phyloP scores from a whole-genome alignment of 2,888 invertebrate species.

The Venusia cambrica region DNA sequence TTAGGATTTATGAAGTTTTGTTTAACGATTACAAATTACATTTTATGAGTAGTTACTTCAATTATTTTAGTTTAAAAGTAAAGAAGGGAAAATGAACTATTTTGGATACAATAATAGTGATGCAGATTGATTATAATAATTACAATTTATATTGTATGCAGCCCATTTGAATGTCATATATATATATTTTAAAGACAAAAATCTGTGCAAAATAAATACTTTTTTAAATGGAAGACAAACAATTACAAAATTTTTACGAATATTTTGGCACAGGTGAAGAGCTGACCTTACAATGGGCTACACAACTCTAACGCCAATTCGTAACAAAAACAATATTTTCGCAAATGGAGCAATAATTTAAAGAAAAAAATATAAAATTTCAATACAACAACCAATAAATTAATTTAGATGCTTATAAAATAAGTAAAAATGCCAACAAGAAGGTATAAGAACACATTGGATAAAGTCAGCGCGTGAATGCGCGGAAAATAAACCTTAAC shows the following conservation, averaged over 20 bases:
- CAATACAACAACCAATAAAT: conserved; percentile 81
- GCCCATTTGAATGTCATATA: conserved; percentile 41
- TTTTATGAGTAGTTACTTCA: conserved; percentile 77
- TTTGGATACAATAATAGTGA: conserved; percentile 45
- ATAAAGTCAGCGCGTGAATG: conserved; percentile 53
- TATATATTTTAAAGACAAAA: conserved; percentile 15
- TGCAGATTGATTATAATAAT: conserved; percentile 42
- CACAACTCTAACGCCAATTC: conserved; percentile 64
- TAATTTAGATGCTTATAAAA: conserved; percentile 80
- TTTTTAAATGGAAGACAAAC: conserved; percentile 57
- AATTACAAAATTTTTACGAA: conserved; percentile 35
- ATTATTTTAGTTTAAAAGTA: conserved; percentile 68
- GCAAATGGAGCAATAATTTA: conserved; percentile 72
- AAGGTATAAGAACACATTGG: conserved; percentile 79
- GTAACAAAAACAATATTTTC: conserved; percentile 61
- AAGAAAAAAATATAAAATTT: conserved; percentile 72
- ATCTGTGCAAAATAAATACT: conserved; percentile 25
- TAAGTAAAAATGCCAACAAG: conserved; percentile 81
- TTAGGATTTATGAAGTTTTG: conserved; percentile 81
- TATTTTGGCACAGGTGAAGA: conserved; percentile 61
- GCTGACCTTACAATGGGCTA: conserved; percentile 60
- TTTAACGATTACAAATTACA: conserved; percentile 77
- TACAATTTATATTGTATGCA: conserved; percentile 43
- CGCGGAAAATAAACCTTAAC: conserved; percentile 58
- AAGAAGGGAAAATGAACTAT: conserved; percentile 68